Percentiles rank a stretch among this genome's conserved stretches.
These are phyloP conservation scores for Leptura quadrifasciata DNA, from an alignment of 2,888 invertebrate genomes.

Conservation along the genomic window DNA sequence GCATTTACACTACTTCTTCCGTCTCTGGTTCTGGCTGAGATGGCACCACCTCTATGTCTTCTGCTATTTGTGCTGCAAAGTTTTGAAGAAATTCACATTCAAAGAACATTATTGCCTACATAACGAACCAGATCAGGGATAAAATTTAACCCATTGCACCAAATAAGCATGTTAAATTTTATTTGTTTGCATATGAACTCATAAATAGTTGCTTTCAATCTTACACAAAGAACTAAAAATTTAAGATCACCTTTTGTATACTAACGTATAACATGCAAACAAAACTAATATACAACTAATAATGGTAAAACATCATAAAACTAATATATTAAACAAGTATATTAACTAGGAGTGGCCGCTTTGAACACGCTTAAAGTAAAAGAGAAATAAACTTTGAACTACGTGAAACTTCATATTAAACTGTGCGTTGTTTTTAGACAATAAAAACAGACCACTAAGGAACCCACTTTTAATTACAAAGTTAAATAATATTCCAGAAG, in stretches of 20 bases:
- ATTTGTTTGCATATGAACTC: too few relatives aligned
- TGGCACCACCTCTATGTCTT: too few relatives aligned
- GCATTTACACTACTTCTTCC: too few relatives aligned
- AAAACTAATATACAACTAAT: not conserved
- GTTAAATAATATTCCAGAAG: not conserved
- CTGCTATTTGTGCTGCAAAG: too few relatives aligned
- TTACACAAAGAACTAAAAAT: not conserved
- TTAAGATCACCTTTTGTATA: not conserved
- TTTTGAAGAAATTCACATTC: too few relatives aligned
- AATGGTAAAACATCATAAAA: slow-evolving; percentile 57
- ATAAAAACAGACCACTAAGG: not conserved
- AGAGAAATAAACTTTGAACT: slow-evolving; percentile 4
- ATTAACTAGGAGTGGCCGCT: slow-evolving; percentile 23
- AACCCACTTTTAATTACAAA: not conserved
- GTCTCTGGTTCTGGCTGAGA: too few relatives aligned
- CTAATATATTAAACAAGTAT: slow-evolving; percentile 30
- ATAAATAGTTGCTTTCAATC: too few relatives aligned
- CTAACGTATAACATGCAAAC: not conserved
- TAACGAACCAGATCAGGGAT: too few relatives aligned
- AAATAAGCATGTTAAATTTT: too few relatives aligned
- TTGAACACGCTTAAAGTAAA: slow-evolving; percentile 11
- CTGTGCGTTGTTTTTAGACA: not conserved
- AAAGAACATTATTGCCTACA: too few relatives aligned
- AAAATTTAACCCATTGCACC: too few relatives aligned
- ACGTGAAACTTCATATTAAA: slow-evolving; percentile 26